Conservation (phyloP, 1,140 invertebrate species). For the Contarinia nasturtii region DNA sequence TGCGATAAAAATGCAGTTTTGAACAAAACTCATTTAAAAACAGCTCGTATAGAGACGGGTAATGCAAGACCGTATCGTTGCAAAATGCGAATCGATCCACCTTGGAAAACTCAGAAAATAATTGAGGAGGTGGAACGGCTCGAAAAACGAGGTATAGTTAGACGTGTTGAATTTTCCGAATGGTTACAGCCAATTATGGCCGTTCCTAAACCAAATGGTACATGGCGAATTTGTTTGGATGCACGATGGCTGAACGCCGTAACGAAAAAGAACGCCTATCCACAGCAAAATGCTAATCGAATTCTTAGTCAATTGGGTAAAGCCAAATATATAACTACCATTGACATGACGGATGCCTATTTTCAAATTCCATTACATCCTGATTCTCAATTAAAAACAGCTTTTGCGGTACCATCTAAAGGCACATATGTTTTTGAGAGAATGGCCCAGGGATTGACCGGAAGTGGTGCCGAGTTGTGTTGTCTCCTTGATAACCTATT, state of each 20-base stretch:
- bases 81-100: too few relatives aligned
- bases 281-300: constrained; percentile 11
- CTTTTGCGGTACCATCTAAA: constrained; percentile 12
- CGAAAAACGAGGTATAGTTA: too few relatives aligned
- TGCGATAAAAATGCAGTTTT: too few relatives aligned
- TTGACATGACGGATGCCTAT: constrained; percentile 14
- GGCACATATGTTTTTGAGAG: constrained; percentile 10
- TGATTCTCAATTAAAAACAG: constrained; percentile 17
- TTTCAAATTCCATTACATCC: constrained; percentile 10
- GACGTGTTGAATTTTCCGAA: too few relatives aligned
- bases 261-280: constrained; percentile 16
- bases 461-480: constrained; percentile 20
- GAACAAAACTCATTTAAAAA: too few relatives aligned
- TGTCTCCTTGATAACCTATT: constrained; percentile 19
- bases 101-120: too few relatives aligned
- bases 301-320: constrained; percentile 15
- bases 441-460: constrained; percentile 22
- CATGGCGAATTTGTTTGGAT: constrained; percentile 16
- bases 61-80: too few relatives aligned
- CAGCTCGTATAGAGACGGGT: too few relatives aligned
- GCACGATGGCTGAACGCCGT: constrained; percentile 18
- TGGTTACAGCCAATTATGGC: too few relatives aligned
- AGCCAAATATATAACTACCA: constrained; percentile 9
- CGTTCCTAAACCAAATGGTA: neutral
- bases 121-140: too few relatives aligned